phyloP scores from a whole-genome alignment of 30 jellyfish, hydroid and myxozoan genomes.

The Aurelia aurita complex sp. Pacific region DNA sequence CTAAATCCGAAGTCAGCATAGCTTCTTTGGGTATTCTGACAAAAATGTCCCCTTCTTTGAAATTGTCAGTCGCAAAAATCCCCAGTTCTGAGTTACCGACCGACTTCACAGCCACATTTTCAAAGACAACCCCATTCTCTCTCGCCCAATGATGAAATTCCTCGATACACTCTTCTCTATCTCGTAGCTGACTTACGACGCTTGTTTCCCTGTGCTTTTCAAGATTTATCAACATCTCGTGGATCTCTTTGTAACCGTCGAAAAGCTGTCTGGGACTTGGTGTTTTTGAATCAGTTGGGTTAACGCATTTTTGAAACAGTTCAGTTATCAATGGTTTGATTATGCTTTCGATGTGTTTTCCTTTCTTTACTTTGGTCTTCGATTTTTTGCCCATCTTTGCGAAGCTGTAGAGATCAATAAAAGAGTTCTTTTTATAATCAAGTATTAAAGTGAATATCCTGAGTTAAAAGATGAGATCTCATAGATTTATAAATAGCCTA shows the following conservation, averaged over 20 bases:
- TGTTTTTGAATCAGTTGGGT: constrained; percentile 9
- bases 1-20: constrained; percentile 44
- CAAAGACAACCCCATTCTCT: constrained; percentile 14
- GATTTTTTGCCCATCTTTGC: constrained; percentile 66
- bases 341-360: neutral
- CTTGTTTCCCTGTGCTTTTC: constrained; percentile 19
- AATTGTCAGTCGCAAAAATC: constrained; percentile 20
- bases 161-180: constrained; percentile 29
- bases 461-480: no score
- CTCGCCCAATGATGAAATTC: constrained; percentile 40
- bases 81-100: constrained; percentile 31
- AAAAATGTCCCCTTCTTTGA: constrained; percentile 20
- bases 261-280: constrained; percentile 58
- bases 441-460: no score
- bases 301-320: constrained; percentile 55
- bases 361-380: constrained; percentile 22
- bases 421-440: no score
- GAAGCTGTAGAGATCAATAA: no score
- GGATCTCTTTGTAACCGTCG: constrained; percentile 32
- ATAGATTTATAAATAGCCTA: no score
- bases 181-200: constrained; percentile 1
- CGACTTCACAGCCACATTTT: constrained; percentile 20
- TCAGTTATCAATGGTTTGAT: constrained; percentile 24
- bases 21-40: constrained; percentile 36
- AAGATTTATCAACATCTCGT: constrained; percentile 27